A percentile compares a stretch with the other conserved stretches of the same genome.
Conservation (phyloP, 2,888 invertebrate species). For the Dromius quadrimaculatus region DNA sequence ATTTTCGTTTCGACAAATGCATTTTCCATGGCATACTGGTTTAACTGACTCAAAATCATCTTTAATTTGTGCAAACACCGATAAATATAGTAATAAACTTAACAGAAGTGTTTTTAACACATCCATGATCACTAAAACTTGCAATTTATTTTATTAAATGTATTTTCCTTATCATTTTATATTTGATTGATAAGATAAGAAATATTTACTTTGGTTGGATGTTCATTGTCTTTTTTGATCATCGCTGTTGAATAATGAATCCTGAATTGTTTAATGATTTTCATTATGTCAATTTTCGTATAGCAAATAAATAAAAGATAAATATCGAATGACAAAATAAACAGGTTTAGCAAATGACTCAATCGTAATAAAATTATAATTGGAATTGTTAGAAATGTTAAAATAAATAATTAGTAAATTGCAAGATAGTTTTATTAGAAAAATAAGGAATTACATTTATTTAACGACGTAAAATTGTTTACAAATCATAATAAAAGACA, state of each 20-base stretch:
- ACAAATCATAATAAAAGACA: neutral
- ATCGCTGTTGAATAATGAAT: neutral
- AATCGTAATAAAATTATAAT: neutral
- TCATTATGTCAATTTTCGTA: neutral
- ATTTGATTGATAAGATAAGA: constrained; percentile 31
- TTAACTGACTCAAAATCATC: constrained; percentile 20
- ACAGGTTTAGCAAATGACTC: neutral
- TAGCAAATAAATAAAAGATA: too few species aligned
- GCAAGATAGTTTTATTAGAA: too few species aligned
- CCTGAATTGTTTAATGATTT: neutral
- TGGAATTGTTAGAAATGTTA: neutral
- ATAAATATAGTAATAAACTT: neutral
- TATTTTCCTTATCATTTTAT: constrained; percentile 16
- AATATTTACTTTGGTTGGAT: constrained; percentile 27
- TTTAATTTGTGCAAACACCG: neutral
- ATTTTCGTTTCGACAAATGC: constrained; percentile 58
- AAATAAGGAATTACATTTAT: constrained; percentile 1
- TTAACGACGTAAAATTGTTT: neutral
- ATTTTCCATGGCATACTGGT: constrained; percentile 57
- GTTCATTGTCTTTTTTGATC: neutral
- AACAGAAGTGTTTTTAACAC: neutral
- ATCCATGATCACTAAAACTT: neutral
- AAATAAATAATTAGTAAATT: too few species aligned
- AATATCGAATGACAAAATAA: neutral
- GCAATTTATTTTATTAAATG: constrained; percentile 4